These are phyloP conservation scores for Lanius collurio DNA, from an alignment of 2,113 vertebrate genomes.

Conservation along the genomic window DNA sequence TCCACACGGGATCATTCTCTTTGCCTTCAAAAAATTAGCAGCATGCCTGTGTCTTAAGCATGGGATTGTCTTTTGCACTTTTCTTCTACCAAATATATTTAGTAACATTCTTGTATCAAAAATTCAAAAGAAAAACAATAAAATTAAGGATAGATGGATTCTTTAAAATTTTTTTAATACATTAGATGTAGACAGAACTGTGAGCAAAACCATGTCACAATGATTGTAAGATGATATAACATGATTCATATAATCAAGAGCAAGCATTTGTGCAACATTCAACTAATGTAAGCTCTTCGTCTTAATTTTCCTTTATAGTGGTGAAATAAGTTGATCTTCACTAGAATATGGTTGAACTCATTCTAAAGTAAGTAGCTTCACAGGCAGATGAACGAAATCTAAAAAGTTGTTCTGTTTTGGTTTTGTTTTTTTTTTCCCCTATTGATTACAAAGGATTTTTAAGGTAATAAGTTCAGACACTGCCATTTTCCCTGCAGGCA, in stretches of 20 bases:
- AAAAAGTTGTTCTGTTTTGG: background rate
- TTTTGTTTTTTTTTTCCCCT: fast-evolving
- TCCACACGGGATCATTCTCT: background rate
- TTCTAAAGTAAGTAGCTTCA: background rate
- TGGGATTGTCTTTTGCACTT: background rate
- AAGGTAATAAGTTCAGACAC: background rate
- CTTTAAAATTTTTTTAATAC: background rate
- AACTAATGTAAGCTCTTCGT: background rate
- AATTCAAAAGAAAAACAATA: background rate
- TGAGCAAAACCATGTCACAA: background rate
- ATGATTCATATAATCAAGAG: background rate
- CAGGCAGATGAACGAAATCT: background rate
- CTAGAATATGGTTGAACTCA: background rate
- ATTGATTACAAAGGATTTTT: background rate
- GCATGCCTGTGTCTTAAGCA: background rate
- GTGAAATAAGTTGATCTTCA: background rate
- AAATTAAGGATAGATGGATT: background rate
- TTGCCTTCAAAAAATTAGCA: background rate
- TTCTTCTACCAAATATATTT: background rate
- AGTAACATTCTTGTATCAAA: background rate
- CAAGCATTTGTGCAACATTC: background rate
- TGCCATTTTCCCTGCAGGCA: background rate
- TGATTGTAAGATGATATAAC: background rate
- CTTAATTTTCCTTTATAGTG: background rate
- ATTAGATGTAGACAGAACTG: background rate